phyloP scores from a whole-genome alignment of 2,888 invertebrate species.

The Tetramorium bicarinatum region DNA sequence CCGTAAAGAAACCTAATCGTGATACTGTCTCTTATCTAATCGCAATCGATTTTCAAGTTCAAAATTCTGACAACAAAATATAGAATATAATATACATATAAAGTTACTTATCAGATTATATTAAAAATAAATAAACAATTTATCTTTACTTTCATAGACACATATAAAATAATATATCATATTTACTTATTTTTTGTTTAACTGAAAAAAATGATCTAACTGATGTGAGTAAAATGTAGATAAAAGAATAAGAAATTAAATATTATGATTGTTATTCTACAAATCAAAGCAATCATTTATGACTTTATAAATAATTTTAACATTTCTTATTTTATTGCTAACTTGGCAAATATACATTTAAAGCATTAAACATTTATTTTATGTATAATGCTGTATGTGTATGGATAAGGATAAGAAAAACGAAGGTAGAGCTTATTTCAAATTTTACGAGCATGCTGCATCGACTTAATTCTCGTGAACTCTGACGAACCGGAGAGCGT shows the following conservation, averaged over 20 bases:
- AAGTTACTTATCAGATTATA: background rate
- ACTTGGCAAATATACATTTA: background rate
- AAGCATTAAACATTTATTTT: background rate
- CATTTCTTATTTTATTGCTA: background rate
- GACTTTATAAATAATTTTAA: background rate
- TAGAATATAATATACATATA: background rate
- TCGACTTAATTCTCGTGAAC: conserved; percentile 38
- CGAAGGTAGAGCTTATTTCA: background rate
- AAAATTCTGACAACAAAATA: background rate
- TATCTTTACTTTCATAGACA: background rate
- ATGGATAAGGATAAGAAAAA: background rate
- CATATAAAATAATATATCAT: background rate
- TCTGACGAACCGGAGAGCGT: conserved; percentile 15
- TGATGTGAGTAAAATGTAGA: background rate
- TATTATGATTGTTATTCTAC: background rate
- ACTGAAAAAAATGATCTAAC: background rate
- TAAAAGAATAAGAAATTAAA: background rate
- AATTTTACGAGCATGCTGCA: conserved; percentile 37
- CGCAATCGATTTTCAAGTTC: background rate
- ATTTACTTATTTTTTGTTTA: background rate
- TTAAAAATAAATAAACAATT: no score
- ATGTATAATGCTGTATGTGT: no score
- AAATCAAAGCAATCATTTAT: background rate
- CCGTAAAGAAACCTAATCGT: background rate
- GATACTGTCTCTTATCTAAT: background rate